Conservation (phyloP, 2,113 vertebrate species). For the Rhagologus leucostigma region DNA sequence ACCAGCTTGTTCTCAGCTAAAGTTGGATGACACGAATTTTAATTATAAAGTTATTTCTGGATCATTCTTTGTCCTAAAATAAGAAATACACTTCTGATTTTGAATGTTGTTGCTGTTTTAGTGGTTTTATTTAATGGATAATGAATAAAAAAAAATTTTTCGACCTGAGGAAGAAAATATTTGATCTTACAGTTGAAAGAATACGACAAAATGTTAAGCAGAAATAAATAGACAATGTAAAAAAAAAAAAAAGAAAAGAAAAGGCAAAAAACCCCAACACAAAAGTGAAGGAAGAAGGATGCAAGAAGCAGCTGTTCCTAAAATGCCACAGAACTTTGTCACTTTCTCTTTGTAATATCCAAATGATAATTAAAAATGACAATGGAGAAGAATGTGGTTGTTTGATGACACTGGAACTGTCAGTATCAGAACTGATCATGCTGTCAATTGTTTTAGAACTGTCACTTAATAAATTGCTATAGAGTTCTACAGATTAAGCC, state of each 20-base stretch:
- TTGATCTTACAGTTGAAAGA: background rate
- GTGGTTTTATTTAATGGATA: fast-evolving
- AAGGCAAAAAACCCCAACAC: fast-evolving
- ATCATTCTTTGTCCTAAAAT: background rate
- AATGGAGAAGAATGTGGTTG: background rate
- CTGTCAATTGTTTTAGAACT: background rate
- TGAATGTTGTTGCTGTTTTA: background rate
- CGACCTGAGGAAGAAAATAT: background rate
- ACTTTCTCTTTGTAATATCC: background rate
- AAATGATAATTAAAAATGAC: background rate
- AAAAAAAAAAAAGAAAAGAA: background rate
- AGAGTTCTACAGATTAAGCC: background rate
- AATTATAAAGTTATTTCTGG: background rate
- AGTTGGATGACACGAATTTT: background rate
- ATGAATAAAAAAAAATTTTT: background rate
- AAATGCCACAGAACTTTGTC: background rate
- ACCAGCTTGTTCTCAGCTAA: background rate
- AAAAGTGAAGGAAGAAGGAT: background rate
- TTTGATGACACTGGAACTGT: background rate
- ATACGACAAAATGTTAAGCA: background rate
- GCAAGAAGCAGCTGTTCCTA: background rate
- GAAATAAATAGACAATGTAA: background rate
- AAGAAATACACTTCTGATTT: background rate
- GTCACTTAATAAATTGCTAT: background rate
- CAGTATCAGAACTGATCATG: background rate